Base-by-base conservation (phyloP, 2,113 vertebrate genomes). In the Australoheros scitulus region DNA sequence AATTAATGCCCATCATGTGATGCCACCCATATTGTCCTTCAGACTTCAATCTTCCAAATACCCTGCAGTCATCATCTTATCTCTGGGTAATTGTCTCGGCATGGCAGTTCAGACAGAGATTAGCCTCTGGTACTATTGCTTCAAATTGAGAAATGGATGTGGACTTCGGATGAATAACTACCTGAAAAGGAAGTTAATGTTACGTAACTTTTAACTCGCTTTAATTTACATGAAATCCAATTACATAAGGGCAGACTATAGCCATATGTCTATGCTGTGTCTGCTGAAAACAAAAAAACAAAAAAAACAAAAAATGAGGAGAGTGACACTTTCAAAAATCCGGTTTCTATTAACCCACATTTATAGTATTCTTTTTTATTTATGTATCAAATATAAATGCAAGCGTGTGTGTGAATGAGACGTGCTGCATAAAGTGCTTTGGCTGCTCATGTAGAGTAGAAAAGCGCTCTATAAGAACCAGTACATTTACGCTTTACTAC, bases 1-100 rank as follows among this genome's bases (percentile, higher is more conserved):
- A 90, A 57, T 85, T 87, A 85, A 85, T 75, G 81, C 55, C 70
- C 36, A 80, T 91, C 78, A 83, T 79, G 81, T 41, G 56, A 58
- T 60, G 76, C 56, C 82, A 76, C 65, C 55, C 7, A 17, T 52
- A 76, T 32, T 81, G 85, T 87, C 81, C 87, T 91, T 86, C 84
- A 85, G 57, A 84, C 58, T 87, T 84, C 76, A 87, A 87, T 92
- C 88, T 76, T 76, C 10, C 60, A 15, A 36, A 65, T 77, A 76
- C 75, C 80, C 82, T 18, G 36, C 83, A 68, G 74, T 77, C 64
- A 57, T 85, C 77, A 76, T 78, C 17, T 36, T 52, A 74, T 83
- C 88, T 80, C 76, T 1, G 32, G 64, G 64, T 87, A 88, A 91
- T 82, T 82, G 78, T 64, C 68, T 80, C 77, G 52, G 77, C 65